phyloP scores from a whole-genome alignment of 1,140 invertebrate genomes.

The Lepidurus arcticus region DNA sequence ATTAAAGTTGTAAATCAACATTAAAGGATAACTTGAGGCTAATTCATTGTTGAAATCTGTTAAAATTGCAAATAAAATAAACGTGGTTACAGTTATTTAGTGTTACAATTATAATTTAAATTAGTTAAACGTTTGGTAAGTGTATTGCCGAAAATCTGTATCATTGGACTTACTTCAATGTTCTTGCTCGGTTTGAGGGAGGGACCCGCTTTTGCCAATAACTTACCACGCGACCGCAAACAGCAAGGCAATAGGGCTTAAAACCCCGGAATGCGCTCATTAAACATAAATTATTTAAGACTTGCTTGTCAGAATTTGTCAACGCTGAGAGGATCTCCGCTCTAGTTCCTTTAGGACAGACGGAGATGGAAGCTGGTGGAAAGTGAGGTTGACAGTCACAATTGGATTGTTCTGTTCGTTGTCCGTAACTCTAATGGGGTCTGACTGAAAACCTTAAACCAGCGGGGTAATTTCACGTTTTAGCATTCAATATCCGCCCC shows the following conservation, averaged over 20 bases:
- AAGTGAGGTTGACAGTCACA: not conserved
- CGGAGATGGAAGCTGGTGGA: not conserved
- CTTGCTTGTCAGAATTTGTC: not conserved
- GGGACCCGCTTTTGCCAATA: too few relatives aligned
- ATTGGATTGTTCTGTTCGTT: not conserved
- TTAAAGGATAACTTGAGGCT: too few relatives aligned
- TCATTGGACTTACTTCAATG: too few relatives aligned
- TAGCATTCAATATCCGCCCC: not conserved
- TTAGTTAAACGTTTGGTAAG: too few relatives aligned
- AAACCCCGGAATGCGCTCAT: not conserved
- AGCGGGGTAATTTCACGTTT: not conserved
- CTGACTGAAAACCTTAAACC: not conserved
- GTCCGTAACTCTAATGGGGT: not conserved
- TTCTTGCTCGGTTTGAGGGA: too few relatives aligned
- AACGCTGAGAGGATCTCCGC: not conserved
- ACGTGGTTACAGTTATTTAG: too few relatives aligned
- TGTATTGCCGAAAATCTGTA: too few relatives aligned
- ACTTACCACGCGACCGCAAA: too few relatives aligned
- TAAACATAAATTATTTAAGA: not conserved
- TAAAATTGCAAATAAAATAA: too few relatives aligned
- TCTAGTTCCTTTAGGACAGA: not conserved
- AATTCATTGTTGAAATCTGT: too few relatives aligned
- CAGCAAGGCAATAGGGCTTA: not conserved
- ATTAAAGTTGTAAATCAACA: too few relatives aligned
- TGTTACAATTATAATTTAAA: too few relatives aligned